Base-by-base conservation (phyloP, 2,888 invertebrate species). In the Ypsolopha scabrella region DNA sequence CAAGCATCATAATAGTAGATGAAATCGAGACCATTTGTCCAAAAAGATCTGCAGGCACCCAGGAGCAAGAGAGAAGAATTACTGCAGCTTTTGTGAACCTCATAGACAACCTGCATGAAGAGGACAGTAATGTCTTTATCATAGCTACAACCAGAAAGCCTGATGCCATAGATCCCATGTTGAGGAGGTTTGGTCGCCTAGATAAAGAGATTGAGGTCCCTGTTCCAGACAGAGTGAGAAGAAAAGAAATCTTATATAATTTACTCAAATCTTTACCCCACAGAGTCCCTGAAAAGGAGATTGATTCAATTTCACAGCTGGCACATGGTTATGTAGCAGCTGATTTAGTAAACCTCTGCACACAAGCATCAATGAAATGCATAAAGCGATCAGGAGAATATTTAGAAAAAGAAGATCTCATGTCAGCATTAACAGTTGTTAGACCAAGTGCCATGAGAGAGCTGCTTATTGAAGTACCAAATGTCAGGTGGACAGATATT, bases 321-420 rank as follows among this genome's bases (percentile, higher is more conserved):
- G 93, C 95, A 6, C 97, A 97, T 74, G 97, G 97, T 0, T 97
- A 92, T 85, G 96, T 97, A 1, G 96, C 95, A 6, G 94, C 95
- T 0, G 97, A 98, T 87, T 80, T 98, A 49, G 88, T 90, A 0
- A 92, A 92, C 54, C 80, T 97, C 1, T 92, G 94, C 58, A 91
- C 92, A 7, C 90, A 92, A 68, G 94, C 95, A 4, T 88, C 89
- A 9, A 79, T 92, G 64, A 87, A 87, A 61, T 90, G 92, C 34
- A 75, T 90, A 7, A 89, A 88, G 66, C 61, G 77, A 10, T 70
- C 72, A 6, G 66, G 75, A 57, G 69, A 72, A 7, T 53, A 63
- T n/a, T 69, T 82, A 48, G 68, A 72, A 43, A 68, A 72, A n/a
- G 76, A 85, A 7, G 90, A 94, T 71, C 83, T 94, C 37, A 77